Evolutionary conservation across 2,888 invertebrate genomes (phyloP).

Genomic region (Standfussiana lucernea): DNA sequence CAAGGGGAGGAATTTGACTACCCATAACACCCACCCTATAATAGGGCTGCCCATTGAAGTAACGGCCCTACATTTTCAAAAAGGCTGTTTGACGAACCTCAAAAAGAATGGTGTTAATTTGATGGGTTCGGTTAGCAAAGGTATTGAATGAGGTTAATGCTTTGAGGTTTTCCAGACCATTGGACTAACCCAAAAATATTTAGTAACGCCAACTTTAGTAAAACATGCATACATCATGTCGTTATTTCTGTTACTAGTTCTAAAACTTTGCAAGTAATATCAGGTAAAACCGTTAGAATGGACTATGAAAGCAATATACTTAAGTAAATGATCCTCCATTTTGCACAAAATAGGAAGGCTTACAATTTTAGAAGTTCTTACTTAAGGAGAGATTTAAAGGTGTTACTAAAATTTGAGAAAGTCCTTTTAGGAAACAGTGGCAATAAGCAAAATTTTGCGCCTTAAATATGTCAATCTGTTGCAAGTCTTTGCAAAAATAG

Average conservation of each 20-base stretch:
- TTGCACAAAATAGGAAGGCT: not conserved
- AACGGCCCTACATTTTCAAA: conserved; percentile 24
- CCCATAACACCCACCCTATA: conserved; percentile 26
- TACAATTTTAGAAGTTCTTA: not conserved
- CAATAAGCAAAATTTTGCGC: not conserved
- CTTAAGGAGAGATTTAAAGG: not conserved
- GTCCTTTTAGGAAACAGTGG: not conserved
- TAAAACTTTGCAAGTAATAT: too few species aligned
- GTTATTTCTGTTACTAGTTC: not conserved
- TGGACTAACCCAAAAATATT: not conserved
- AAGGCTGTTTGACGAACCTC: conserved; percentile 19
- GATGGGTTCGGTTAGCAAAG: conserved; percentile 20
- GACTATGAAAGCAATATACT: not conserved
- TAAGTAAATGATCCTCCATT: not conserved
- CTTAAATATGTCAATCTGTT: not conserved
- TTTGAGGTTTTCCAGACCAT: not conserved
- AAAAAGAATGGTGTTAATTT: conserved; percentile 39
- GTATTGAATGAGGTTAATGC: conserved; percentile 18
- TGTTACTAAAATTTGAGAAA: not conserved
- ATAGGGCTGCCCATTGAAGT: conserved; percentile 25
- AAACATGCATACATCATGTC: not conserved
- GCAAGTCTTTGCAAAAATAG: not conserved
- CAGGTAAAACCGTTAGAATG: not conserved
- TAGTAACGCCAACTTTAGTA: not conserved
- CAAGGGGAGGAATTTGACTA: conserved; percentile 57